These are phyloP conservation scores for Formica selysi DNA, from an alignment of 1,140 invertebrate species.

Conservation along the genomic window DNA sequence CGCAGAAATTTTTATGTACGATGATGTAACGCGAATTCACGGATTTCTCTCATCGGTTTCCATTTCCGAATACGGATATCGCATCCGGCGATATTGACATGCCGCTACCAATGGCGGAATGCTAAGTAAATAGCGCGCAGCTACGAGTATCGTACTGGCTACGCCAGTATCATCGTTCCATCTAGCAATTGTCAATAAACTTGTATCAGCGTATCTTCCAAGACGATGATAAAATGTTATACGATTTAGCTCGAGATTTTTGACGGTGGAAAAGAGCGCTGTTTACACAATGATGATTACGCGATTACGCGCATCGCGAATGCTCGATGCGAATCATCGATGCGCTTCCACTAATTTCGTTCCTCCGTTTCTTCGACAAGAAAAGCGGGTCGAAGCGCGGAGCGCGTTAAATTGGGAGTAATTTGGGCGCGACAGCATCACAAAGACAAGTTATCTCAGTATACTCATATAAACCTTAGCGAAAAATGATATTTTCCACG, in stretches of 20 bases:
- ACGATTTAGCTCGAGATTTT: constrained; percentile 60
- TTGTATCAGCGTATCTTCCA: constrained; percentile 66
- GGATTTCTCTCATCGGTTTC: constrained; percentile 46
- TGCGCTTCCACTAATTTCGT: constrained; percentile 31
- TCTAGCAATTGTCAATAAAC: constrained; percentile 68
- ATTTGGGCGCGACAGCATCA: constrained; percentile 7
- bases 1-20: constrained; percentile 20
- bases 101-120: constrained; percentile 63
- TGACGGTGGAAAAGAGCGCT: constrained; percentile 68
- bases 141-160: not conserved
- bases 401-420: constrained; percentile 59
- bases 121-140: constrained; percentile 60
- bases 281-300: constrained; percentile 59
- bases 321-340: not conserved
- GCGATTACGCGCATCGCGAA: constrained; percentile 23
- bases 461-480: constrained; percentile 23
- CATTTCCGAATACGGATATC: constrained; percentile 58
- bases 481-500: constrained; percentile 59
- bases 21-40: constrained; percentile 47
- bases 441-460: constrained; percentile 47
- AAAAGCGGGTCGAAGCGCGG: not conserved
- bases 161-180: constrained; percentile 34
- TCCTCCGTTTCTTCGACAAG: not conserved
- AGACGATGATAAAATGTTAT: constrained; percentile 64
- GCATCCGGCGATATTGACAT: constrained; percentile 69